Evolutionary conservation across 2,888 invertebrate species (phyloP).

Genomic region (Drepanosiphum platanoidis): DNA sequence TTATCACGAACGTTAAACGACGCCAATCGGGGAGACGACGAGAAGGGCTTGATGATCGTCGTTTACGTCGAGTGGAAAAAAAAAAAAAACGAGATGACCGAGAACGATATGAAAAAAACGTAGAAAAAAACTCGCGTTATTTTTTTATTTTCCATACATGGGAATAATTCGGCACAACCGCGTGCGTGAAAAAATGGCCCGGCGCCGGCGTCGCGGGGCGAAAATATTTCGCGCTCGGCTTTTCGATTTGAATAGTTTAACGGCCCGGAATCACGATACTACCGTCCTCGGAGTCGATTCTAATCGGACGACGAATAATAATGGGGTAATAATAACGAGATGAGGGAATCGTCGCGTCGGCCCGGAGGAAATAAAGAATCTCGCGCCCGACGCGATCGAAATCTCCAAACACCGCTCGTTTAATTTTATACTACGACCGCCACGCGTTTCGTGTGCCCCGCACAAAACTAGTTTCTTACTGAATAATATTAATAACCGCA

Average conservation of each 20-base stretch:
- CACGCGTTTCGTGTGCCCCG: too few species aligned
- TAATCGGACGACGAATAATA: constrained; percentile 7
- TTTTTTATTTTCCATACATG: too few species aligned
- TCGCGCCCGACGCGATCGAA: background rate
- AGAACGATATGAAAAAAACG: too few species aligned
- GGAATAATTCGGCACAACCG: too few species aligned
- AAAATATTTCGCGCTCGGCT: background rate
- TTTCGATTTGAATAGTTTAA: constrained; percentile 7
- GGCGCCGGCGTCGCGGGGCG: background rate
- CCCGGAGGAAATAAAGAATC: background rate
- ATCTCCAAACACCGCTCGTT: background rate
- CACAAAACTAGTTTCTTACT: constrained; percentile 13
- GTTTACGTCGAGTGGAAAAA: too few species aligned
- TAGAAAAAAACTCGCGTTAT: too few species aligned
- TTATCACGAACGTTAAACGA: too few species aligned
- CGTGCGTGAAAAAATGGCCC: background rate
- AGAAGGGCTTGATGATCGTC: too few species aligned
- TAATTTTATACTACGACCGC: too few species aligned
- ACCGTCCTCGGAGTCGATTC: too few species aligned
- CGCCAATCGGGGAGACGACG: too few species aligned
- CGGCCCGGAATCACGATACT: background rate
- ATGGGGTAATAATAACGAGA: background rate
- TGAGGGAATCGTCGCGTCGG: background rate
- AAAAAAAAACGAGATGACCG: too few species aligned
- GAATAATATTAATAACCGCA: background rate